These are phyloP conservation scores for Hemicrepidius hirtus DNA, from an alignment of 2,888 invertebrate genomes.

Conservation along the genomic window DNA sequence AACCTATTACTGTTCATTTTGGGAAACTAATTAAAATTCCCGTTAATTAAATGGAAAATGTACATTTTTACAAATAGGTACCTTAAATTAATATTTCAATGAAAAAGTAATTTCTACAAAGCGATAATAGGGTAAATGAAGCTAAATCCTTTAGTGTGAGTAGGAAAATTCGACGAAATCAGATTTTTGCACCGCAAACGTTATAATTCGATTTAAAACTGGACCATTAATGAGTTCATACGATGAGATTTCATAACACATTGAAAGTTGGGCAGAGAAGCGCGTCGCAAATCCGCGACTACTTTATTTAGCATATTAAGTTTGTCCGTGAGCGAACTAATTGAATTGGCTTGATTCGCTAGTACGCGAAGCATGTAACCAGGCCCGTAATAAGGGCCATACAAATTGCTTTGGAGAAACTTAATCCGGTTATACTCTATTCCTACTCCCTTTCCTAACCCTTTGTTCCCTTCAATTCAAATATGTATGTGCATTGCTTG, in stretches of 20 bases:
- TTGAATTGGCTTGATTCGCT: conserved; percentile 69
- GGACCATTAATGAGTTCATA: conserved; percentile 47
- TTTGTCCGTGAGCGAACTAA: conserved; percentile 68
- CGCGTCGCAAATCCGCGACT: conserved; percentile 64
- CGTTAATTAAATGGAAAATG: too few relatives aligned
- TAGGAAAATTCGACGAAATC: not conserved
- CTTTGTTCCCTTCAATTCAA: conserved; percentile 60
- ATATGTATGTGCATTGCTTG: conserved; percentile 21
- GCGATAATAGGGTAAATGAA: too few relatives aligned
- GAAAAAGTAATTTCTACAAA: too few relatives aligned
- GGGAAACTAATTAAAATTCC: too few relatives aligned
- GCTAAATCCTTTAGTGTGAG: not conserved
- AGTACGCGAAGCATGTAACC: conserved; percentile 67
- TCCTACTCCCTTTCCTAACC: conserved; percentile 62
- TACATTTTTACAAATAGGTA: too few relatives aligned
- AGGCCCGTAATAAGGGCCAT: conserved; percentile 68
- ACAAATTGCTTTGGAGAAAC: conserved; percentile 69
- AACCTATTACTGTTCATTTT: too few relatives aligned
- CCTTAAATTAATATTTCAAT: too few relatives aligned
- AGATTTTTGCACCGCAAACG: conserved; percentile 5
- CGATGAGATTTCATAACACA: conserved; percentile 51
- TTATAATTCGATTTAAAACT: conserved; percentile 23
- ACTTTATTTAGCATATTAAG: conserved; percentile 69
- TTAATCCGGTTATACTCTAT: conserved; percentile 67
- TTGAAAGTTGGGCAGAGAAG: conserved; percentile 49